These are phyloP conservation scores for Pycnonotus jocosus DNA, from an alignment of 2,113 vertebrate genomes.

Conservation along the genomic window DNA sequence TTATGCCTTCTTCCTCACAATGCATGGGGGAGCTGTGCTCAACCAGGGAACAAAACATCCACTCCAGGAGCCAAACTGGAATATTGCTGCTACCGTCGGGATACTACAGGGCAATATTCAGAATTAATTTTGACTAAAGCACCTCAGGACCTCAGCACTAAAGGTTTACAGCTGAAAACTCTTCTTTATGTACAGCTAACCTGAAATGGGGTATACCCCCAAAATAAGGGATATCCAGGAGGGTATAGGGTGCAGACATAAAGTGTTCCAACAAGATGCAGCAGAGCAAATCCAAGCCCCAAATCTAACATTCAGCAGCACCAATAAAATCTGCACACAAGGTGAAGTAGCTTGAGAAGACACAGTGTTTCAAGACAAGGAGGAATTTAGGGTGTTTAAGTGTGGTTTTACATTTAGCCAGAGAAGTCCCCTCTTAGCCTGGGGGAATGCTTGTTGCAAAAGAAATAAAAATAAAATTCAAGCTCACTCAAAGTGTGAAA, in stretches of 20 bases:
- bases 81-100: neutral
- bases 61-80: neutral
- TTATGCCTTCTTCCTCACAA: neutral
- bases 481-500: neutral
- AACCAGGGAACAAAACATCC: neutral
- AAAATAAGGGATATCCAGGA: neutral
- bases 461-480: neutral
- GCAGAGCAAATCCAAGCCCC: neutral
- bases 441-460: neutral
- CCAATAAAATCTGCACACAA: accelerated
- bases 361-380: neutral
- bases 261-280: neutral
- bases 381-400: neutral
- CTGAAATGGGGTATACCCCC: neutral
- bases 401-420: neutral
- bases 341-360: accelerated
- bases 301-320: neutral
- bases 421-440: neutral
- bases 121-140: neutral
- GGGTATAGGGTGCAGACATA: neutral
- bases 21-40: accelerated
- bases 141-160: neutral
- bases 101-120: neutral
- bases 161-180: neutral
- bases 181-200: neutral